Evolutionary conservation across 2,797 vertebrate species (phyloP), one percentile per base, ranked within the genome.

Genomic region (Cygnus olor): DNA sequence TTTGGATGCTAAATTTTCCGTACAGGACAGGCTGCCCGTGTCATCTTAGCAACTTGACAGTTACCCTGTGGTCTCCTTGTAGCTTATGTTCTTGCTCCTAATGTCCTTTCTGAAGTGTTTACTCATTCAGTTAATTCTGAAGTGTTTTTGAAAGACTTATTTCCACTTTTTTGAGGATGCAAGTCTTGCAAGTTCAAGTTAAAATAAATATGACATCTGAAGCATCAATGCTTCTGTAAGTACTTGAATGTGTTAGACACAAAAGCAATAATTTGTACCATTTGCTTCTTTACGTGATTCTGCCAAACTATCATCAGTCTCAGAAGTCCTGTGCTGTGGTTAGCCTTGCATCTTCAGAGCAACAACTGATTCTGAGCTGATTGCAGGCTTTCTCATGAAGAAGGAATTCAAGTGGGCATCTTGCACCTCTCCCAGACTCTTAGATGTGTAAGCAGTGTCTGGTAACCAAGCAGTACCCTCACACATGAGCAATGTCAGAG

Each of bases 51-150:
- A 0, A 61, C 20, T 32, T 88, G 53, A 61, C 40, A 71, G 19
- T 60, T 51, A 53, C 57, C 40, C 45, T 10, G 9, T 45, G 70
- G 40, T 61, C 65, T 64, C n/a, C 53, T 24, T 58, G 8, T 47
- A 63, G 21, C 51, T 90, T 80, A 30, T 80, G 2, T 65, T 92
- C 60, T 93, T 85, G 44, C 20, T 94, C 17, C 47, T 69, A 5
- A 24, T 61, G 15, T 32, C 11, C 40, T 82, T 79, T 73, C 56
- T 32, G 25, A 79, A 28, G 34, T 38, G 4, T 45, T 71, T 44
- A 20, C 24, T 89, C 25, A 45, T 53, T 74, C 40, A 61, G 5
- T 66, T 70, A 45, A 49, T 78, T 71, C 49, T 74, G 70, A 9
- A 12, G 34, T 36, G 18, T 51, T 68, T 73, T 80, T 54, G 60